phyloP scores from a whole-genome alignment of 2,797 vertebrate species.

The Siniperca undulata region DNA sequence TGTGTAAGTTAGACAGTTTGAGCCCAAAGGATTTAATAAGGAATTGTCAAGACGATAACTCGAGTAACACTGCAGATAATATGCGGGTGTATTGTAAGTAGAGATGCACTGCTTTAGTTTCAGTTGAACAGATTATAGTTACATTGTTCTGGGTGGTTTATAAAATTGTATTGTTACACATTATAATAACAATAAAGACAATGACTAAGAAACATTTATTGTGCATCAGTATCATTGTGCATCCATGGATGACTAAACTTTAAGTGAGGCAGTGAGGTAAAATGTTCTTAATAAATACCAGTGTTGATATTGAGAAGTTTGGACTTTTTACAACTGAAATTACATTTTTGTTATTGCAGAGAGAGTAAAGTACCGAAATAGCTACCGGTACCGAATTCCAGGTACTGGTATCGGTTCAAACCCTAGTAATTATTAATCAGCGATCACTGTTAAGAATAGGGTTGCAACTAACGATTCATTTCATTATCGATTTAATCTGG shows the following conservation, averaged over 20 bases:
- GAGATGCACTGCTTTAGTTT: neutral
- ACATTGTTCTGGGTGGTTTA: neutral
- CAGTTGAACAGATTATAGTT: neutral
- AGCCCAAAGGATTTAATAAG: conserved; percentile 1
- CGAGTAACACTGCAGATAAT: neutral
- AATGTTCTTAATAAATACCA: neutral
- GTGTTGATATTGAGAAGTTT: too few species aligned
- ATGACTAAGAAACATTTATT: neutral
- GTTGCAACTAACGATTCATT: neutral
- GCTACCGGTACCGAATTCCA: too few species aligned
- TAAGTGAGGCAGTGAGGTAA: neutral
- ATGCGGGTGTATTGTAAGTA: neutral
- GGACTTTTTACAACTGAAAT: too few species aligned
- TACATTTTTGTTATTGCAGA: too few species aligned
- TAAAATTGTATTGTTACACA: neutral
- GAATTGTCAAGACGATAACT: neutral
- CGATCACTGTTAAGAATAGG: neutral
- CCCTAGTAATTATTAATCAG: neutral
- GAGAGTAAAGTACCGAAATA: too few species aligned
- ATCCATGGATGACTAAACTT: too few species aligned
- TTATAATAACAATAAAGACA: too few species aligned
- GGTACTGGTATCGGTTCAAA: too few species aligned
- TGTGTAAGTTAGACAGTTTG: neutral
- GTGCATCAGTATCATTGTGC: neutral
- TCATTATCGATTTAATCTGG: too few species aligned